Evolutionary conservation across 2,113 vertebrate species (phyloP).

Genomic region (Oophaga pumilio): DNA sequence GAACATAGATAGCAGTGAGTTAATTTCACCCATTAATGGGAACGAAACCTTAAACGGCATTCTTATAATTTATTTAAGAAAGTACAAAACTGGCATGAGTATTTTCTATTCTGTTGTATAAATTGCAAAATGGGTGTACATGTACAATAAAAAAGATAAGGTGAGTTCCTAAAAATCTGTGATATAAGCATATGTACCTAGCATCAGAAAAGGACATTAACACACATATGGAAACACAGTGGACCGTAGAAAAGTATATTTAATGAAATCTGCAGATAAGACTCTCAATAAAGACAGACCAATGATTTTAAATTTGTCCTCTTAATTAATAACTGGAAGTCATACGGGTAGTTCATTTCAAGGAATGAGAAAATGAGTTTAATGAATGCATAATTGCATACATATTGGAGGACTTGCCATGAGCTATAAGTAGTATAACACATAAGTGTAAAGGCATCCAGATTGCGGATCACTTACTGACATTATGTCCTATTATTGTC

Average conservation of each 20-base stretch:
- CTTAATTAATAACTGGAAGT: background rate
- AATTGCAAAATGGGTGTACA: too few species aligned
- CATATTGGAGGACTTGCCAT: background rate
- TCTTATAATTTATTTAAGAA: background rate
- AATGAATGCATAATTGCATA: slow-evolving; percentile 14
- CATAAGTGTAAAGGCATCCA: background rate
- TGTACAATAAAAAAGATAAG: too few species aligned
- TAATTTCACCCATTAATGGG: background rate
- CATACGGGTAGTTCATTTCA: background rate
- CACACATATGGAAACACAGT: background rate
- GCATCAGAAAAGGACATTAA: too few species aligned
- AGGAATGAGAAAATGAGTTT: background rate
- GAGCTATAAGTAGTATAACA: background rate
- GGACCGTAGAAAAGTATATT: background rate
- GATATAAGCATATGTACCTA: background rate
- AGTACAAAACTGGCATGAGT: background rate
- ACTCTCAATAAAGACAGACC: background rate
- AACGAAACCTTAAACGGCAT: background rate
- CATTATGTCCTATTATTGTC: background rate
- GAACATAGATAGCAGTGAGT: background rate
- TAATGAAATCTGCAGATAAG: background rate
- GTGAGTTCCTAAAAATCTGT: background rate
- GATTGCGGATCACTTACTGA: background rate
- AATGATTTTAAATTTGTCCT: background rate
- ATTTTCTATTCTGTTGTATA: background rate